These are phyloP conservation scores for Premnoplex brunnescens DNA, from an alignment of 2,797 vertebrate species.

Conservation along the genomic window DNA sequence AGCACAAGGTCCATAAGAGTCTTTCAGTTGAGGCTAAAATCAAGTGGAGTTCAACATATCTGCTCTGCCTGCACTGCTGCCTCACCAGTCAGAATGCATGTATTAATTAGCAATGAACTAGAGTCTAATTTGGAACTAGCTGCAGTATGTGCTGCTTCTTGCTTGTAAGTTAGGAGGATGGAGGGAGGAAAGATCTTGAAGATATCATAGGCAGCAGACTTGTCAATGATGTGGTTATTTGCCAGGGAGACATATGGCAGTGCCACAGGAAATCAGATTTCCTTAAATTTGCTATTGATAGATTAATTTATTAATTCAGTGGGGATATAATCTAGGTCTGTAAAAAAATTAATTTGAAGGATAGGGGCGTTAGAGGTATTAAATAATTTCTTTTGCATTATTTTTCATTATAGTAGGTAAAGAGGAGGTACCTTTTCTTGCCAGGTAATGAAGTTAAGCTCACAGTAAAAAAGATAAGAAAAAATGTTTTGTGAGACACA, in stretches of 20 bases:
- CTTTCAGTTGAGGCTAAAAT: background rate
- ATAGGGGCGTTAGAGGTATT: background rate
- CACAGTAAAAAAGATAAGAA: background rate
- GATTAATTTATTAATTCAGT: background rate
- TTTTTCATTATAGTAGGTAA: background rate
- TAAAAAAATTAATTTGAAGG: background rate
- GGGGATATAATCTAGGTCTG: background rate
- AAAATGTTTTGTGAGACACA: background rate
- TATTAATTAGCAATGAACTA: background rate
- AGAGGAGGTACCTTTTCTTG: background rate
- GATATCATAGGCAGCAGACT: background rate
- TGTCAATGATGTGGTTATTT: background rate
- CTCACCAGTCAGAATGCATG: background rate
- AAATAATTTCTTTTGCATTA: background rate
- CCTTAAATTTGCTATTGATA: background rate
- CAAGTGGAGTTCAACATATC: background rate
- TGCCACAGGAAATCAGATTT: background rate
- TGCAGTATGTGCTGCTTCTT: background rate
- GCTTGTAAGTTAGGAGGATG: background rate
- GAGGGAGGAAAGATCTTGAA: background rate
- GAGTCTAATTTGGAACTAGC: background rate
- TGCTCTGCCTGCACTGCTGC: background rate
- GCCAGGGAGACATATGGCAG: fast-evolving
- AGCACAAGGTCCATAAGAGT: background rate
- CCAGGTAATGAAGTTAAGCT: background rate